phyloP scores from a whole-genome alignment of 2,888 invertebrate species.

The Rhagonycha fulva region DNA sequence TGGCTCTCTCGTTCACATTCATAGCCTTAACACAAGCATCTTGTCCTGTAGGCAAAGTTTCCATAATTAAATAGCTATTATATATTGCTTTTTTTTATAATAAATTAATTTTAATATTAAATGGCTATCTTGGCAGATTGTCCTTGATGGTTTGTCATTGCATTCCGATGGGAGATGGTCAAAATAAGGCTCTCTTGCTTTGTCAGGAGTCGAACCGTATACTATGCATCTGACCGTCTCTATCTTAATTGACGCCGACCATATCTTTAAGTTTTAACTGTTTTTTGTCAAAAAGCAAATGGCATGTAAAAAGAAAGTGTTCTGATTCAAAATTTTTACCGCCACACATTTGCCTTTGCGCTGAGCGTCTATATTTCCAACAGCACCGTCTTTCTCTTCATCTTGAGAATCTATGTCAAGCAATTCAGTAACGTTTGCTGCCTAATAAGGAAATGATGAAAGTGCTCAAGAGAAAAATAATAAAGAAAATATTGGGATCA shows the following conservation, averaged over 20 bases:
- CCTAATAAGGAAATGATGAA: constrained; percentile 98
- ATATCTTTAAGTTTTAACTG: constrained; percentile 95
- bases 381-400: constrained; percentile 97
- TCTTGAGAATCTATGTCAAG: constrained; percentile 98
- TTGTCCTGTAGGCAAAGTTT: constrained; percentile 95
- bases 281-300: constrained; percentile 97
- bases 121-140: constrained; percentile 95
- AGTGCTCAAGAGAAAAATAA: too few species aligned
- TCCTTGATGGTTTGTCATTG: too few species aligned
- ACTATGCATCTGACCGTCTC: too few species aligned
- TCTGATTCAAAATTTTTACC: constrained; percentile 97
- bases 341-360: constrained; percentile 99
- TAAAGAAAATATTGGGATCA: too few species aligned
- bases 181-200: too few species aligned
- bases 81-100: too few species aligned
- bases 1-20: constrained; percentile 99
- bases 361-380: constrained; percentile 97
- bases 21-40: constrained; percentile 98
- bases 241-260: constrained; percentile 95
- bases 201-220: too few species aligned
- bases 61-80: constrained; percentile 96
- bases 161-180: too few species aligned
- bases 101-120: constrained; percentile 95
- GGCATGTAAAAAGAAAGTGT: constrained; percentile 98
- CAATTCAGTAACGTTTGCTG: constrained; percentile 98